phyloP scores from a whole-genome alignment of 2,797 vertebrate species.

The Prionace glauca region DNA sequence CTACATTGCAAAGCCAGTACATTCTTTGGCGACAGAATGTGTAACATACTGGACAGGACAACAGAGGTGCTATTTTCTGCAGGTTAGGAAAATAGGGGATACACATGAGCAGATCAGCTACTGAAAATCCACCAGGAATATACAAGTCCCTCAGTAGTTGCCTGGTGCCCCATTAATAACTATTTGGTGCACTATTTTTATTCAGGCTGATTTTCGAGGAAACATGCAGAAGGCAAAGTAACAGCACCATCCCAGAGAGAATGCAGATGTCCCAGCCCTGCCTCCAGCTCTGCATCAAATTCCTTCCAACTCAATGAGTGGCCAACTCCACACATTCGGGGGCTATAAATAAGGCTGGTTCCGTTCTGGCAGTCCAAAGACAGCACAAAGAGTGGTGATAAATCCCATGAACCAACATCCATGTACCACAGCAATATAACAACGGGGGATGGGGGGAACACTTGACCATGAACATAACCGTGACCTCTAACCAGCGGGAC shows the following conservation, averaged over 20 bases:
- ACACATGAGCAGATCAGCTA: not conserved
- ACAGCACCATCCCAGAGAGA: not conserved
- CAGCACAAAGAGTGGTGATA: not conserved
- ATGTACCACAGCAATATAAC: not conserved
- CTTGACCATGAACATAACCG: not conserved
- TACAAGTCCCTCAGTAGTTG: not conserved
- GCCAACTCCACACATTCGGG: not conserved
- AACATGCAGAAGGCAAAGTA: not conserved
- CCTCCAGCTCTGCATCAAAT: slow-evolving; percentile 21
- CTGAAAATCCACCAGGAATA: not conserved
- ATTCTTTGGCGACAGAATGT: not conserved
- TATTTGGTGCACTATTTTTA: not conserved
- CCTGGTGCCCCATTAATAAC: not conserved
- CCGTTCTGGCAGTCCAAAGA: slow-evolving; percentile 1
- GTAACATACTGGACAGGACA: not conserved
- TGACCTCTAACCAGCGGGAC: slow-evolving; percentile 30
- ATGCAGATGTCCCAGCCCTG: not conserved
- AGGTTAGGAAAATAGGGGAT: not conserved
- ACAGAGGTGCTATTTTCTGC: not conserved
- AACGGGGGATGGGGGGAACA: not conserved
- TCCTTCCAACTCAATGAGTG: not conserved
- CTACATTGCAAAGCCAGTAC: not conserved
- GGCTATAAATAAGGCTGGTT: slow-evolving; percentile 28
- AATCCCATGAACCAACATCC: slow-evolving; percentile 17
- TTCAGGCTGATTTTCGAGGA: not conserved